Evolutionary conservation across 2,888 invertebrate species (phyloP).

Genomic region (Zele albiditarsus): DNA sequence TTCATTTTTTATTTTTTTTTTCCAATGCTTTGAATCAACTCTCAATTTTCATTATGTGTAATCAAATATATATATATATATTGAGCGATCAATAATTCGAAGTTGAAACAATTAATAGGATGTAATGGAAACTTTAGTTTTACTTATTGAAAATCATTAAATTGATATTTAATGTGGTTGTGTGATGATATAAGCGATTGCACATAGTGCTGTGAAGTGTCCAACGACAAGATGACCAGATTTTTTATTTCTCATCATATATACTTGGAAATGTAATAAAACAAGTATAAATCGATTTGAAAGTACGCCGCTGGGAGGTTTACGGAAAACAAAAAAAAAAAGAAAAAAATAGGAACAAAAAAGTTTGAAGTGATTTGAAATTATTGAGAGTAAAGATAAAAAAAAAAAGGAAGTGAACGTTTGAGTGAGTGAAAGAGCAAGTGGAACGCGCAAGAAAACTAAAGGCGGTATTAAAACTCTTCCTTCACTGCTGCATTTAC

Average conservation of each 20-base stretch:
- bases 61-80: no score
- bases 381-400: constrained; percentile 32
- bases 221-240: not conserved
- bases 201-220: not conserved
- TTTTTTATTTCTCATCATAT: constrained; percentile 31
- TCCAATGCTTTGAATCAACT: no score
- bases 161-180: no score
- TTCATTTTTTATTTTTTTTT: no score
- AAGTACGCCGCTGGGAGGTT: constrained; percentile 22
- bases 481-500: not conserved
- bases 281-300: constrained; percentile 28
- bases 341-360: constrained; percentile 27
- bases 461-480: constrained; percentile 33
- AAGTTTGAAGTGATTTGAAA: constrained; percentile 34
- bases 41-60: no score
- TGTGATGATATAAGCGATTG: no score
- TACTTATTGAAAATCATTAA: no score
- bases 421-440: constrained; percentile 21
- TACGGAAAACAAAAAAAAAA: constrained; percentile 22
- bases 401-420: constrained; percentile 20
- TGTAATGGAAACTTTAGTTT: no score
- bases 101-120: no score
- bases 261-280: constrained; percentile 31
- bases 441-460: constrained; percentile 16
- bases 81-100: no score